Conservation (phyloP, 2,888 invertebrate genomes). For the Lasioglossum oenotherae region DNA sequence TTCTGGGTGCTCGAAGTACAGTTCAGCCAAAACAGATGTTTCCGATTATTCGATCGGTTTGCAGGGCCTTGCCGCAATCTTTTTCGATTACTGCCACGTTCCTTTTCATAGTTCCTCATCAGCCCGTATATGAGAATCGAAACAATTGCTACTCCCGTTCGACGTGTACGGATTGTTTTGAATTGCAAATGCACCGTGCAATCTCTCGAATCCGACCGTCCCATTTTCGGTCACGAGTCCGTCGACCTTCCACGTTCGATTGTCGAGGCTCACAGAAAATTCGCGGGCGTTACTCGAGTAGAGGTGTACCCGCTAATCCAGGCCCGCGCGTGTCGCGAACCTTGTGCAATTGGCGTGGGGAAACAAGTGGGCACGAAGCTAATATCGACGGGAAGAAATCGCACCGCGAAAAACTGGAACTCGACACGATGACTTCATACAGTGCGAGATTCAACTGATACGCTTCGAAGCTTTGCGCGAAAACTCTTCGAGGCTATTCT, state of each 20-base stretch:
- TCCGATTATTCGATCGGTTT: neutral
- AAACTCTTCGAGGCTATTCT: neutral
- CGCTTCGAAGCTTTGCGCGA: neutral
- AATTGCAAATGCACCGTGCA: constrained; percentile 50
- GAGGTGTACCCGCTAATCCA: neutral
- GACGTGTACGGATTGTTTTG: constrained; percentile 34
- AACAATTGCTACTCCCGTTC: constrained; percentile 42
- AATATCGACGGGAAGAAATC: neutral
- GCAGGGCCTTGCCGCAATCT: neutral
- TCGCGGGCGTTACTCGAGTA: neutral
- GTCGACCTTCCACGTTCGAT: constrained; percentile 31
- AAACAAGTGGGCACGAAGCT: neutral
- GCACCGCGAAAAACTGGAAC: neutral
- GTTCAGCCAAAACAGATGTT: no score
- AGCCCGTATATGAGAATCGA: constrained; percentile 40
- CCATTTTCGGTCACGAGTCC: constrained; percentile 31
- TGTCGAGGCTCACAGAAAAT: constrained; percentile 37
- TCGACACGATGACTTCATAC: neutral
- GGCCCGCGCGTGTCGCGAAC: constrained; percentile 16
- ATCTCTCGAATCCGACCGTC: constrained; percentile 41
- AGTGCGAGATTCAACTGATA: neutral
- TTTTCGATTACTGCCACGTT: neutral
- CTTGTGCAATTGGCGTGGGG: neutral
- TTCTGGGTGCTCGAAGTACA: no score
- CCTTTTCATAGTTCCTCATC: neutral